Conservation (phyloP, 2,113 vertebrate genomes). For the Sciurus niger region DNA sequence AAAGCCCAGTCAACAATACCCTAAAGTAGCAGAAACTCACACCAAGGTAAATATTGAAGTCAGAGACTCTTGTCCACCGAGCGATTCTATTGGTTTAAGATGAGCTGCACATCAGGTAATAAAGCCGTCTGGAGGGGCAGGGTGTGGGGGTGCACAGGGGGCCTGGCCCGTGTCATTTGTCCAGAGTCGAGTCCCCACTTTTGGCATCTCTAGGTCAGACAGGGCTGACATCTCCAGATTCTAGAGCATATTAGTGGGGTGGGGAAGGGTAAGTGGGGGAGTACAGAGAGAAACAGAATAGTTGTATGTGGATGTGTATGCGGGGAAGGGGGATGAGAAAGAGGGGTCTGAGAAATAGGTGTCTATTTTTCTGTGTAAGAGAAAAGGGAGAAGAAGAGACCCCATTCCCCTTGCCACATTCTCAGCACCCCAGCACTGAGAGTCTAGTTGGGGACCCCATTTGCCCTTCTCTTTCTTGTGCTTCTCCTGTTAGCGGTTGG, state of each 20-base stretch:
- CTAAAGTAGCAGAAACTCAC: constrained; percentile 86
- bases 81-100: constrained; percentile 86
- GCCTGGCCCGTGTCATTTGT: constrained; percentile 74
- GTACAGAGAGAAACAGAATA: constrained; percentile 17
- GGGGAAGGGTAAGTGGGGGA: constrained; percentile 37
- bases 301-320: background rate
- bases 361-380: constrained; percentile 14
- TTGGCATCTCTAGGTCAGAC: constrained; percentile 83
- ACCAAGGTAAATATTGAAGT: constrained; percentile 86
- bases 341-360: constrained; percentile 36
- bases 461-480: constrained; percentile 79
- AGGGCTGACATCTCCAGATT: constrained; percentile 81
- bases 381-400: background rate
- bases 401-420: constrained; percentile 66
- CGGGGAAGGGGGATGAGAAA: background rate
- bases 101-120: constrained; percentile 87
- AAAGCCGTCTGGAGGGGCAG: constrained; percentile 80
- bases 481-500: constrained; percentile 76
- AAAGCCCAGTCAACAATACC: constrained; percentile 79
- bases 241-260: constrained; percentile 75
- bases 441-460: background rate
- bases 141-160: constrained; percentile 69
- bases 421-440: constrained; percentile 59
- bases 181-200: constrained; percentile 82
- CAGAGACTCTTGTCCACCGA: constrained; percentile 85